These are phyloP conservation scores for rabbit (Oryctolagus cuniculus) DNA, from an alignment of 2,113 vertebrate species.

Conservation along the genomic window DNA sequence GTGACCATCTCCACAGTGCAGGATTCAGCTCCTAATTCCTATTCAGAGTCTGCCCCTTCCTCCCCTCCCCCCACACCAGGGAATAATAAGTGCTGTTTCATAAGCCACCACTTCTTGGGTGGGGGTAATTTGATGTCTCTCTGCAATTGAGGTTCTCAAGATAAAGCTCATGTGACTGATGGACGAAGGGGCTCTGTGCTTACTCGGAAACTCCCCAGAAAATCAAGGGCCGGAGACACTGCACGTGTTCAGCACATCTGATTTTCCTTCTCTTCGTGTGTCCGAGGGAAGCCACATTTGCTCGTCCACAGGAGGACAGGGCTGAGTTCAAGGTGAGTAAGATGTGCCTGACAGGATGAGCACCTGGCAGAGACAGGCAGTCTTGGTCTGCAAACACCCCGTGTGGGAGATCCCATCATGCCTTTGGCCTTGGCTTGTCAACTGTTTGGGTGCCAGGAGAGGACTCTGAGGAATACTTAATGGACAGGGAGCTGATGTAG, in stretches of 20 bases:
- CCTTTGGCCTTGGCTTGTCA: not conserved
- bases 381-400: not conserved
- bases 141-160: not conserved
- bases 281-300: not conserved
- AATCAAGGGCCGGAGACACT: not conserved
- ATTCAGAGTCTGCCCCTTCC: too few relatives aligned
- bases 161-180: not conserved
- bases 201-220: not conserved
- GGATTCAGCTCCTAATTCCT: too few relatives aligned
- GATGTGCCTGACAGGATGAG: not conserved
- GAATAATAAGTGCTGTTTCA: not conserved
- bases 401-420: not conserved
- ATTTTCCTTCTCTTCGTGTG: not conserved
- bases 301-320: not conserved
- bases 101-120: not conserved
- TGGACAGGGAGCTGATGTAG: not conserved
- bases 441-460: not conserved
- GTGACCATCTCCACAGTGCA: not conserved
- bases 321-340: not conserved
- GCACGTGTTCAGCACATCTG: not conserved
- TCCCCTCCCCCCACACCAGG: not conserved
- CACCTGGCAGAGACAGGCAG: not conserved
- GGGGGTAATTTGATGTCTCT: not conserved
- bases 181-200: not conserved
- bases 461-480: not conserved